Percentiles rank a stretch among this genome's conserved stretches.
Evolutionary conservation across 2,113 vertebrate species (phyloP).

Genomic region (Salminus brasiliensis): DNA sequence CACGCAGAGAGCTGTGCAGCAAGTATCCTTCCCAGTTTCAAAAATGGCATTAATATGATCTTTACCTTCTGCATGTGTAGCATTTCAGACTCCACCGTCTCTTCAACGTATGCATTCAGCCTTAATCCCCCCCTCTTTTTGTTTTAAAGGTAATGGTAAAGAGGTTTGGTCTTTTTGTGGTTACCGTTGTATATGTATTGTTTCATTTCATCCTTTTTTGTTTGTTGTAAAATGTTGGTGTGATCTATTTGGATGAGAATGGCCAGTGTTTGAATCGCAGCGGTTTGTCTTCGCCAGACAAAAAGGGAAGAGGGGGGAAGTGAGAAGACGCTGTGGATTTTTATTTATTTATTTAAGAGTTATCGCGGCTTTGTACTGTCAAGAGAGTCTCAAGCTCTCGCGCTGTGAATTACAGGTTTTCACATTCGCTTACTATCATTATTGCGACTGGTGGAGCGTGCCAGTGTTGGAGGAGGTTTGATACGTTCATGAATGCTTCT

Average conservation of each 20-base stretch:
- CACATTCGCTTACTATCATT: background rate
- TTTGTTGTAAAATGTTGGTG: background rate
- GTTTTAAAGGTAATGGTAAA: too few species aligned
- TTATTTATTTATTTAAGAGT: too few species aligned
- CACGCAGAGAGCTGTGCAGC: conserved; percentile 90
- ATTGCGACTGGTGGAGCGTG: background rate
- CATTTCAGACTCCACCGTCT: too few species aligned
- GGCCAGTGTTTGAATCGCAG: too few species aligned
- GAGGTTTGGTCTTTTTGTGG: too few species aligned
- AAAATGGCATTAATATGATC: too few species aligned
- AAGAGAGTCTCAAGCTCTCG: background rate
- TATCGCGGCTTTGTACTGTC: background rate
- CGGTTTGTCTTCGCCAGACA: background rate
- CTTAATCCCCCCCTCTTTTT: too few species aligned
- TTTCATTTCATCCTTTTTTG: too few species aligned
- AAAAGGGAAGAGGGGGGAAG: background rate
- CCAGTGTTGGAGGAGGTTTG: background rate
- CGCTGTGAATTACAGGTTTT: conserved; percentile 7
- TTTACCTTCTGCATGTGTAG: background rate
- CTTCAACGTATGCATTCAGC: too few species aligned
- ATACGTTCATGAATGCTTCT: background rate
- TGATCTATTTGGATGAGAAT: background rate
- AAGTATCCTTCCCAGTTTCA: conserved; percentile 82
- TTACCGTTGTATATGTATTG: too few species aligned
- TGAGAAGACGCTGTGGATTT: background rate